Percentiles rank a stretch among this genome's conserved stretches.
These are phyloP conservation scores for Thalassarche chlororhynchos DNA, from an alignment of 2,113 vertebrate genomes.

Conservation along the genomic window DNA sequence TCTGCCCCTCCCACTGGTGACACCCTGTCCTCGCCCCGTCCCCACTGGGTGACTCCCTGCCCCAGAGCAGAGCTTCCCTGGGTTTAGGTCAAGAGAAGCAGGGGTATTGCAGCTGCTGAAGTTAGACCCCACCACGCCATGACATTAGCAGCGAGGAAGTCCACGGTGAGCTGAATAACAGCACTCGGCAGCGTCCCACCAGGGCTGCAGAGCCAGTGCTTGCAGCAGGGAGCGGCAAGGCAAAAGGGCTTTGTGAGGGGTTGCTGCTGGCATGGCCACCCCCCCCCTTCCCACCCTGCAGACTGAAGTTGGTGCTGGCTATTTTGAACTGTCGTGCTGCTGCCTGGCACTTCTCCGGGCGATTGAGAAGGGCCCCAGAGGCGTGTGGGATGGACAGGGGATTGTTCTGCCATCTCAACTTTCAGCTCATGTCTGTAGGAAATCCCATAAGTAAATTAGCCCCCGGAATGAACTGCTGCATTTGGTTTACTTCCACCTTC, in stretches of 20 bases:
- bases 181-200: rapidly evolving
- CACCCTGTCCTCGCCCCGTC: rapidly evolving
- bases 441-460: neutral
- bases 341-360: neutral
- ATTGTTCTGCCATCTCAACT: neutral
- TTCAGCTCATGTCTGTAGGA: neutral
- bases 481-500: neutral
- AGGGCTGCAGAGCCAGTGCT: neutral
- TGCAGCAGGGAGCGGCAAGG: neutral
- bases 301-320: neutral
- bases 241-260: neutral
- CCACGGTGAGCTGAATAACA: neutral
- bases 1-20: neutral
- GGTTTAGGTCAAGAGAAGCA: neutral
- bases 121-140: neutral
- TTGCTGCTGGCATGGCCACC: rapidly evolving
- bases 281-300: neutral
- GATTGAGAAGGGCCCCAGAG: neutral
- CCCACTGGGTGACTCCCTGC: neutral
- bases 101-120: neutral
- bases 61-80: neutral
- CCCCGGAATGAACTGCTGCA: neutral
- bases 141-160: neutral
- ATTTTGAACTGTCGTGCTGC: neutral
- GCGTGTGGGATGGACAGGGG: too few relatives aligned